Base-by-base conservation (phyloP, 2,888 invertebrate species). In the Sabatieria punctata region DNA sequence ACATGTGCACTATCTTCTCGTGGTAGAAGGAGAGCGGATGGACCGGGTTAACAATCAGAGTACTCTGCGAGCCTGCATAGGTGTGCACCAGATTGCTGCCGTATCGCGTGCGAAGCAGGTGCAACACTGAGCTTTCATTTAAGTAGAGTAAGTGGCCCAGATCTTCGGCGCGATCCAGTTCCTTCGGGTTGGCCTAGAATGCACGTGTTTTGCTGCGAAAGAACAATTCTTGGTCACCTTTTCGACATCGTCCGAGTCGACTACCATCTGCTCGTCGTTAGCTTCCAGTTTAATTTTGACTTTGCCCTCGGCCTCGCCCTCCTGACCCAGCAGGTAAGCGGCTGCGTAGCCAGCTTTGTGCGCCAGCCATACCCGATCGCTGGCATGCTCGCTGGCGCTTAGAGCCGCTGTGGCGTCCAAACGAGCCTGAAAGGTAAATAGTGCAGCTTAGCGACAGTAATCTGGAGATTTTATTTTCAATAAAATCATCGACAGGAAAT, bases 161-260 rank as follows among this genome's bases (percentile, higher is more conserved):
- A 66, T 93, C 89, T 68, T 91, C 88, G 47, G 79, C 79, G 54
- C 81, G 75, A 66, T 93, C 89, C 61, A 85, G 77, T 57, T 80
- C 78, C 0, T 80, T 76, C 42, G 85, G 85, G 70, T 93, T 93
- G 24, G 86, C 84, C 82, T 85, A 72, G 18, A 64, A 65, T 52
- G 57, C 53, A n/a, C n/a, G n/a, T n/a, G n/a, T n/a, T n/a, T n/a
- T n/a, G n/a, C n/a, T n/a, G n/a, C n/a, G n/a, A n/a, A n/a, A n/a
- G n/a, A n/a, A n/a, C n/a, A 48, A 56, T 50, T 62, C 35, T 23
- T 19, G 24, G 48, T 30, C 42, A 84, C 84, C 75, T 85, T 86
- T 68, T 93, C 93, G 55, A 93, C 74, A 63, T 93, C 91, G 68
- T 91, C 91, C 68, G 91, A 88, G 65, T 91, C 89, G 23, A 93